Conservation (phyloP, 2,888 invertebrate genomes). For the Rhingia campestris region DNA sequence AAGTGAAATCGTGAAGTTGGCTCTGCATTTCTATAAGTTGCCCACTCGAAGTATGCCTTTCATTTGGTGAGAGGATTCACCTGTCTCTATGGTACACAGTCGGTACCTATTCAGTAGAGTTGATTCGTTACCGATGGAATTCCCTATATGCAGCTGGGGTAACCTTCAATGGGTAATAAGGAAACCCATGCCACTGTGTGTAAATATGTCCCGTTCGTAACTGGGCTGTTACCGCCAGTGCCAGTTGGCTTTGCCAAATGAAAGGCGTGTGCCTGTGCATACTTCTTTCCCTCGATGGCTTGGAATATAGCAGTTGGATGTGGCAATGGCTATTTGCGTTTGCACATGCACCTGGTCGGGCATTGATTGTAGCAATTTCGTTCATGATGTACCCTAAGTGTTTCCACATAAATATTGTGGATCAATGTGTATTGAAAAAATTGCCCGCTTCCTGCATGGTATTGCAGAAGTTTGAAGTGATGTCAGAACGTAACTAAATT, state of each 20-base stretch:
- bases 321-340: constrained; percentile 56
- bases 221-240: constrained; percentile 34
- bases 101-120: constrained; percentile 24
- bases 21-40: constrained; percentile 13
- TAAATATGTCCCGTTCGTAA: constrained; percentile 24
- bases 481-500: background rate
- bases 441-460: constrained; percentile 14
- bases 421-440: constrained; percentile 7
- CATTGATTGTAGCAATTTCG: constrained; percentile 46
- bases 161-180: constrained; percentile 34
- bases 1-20: constrained; percentile 58
- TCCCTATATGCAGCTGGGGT: constrained; percentile 49
- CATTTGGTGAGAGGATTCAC: constrained; percentile 51
- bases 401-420: constrained; percentile 20
- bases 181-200: constrained; percentile 7
- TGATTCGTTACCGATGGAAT: constrained; percentile 25
- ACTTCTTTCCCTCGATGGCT: background rate
- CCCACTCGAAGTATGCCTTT: constrained; percentile 7
- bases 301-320: constrained; percentile 6
- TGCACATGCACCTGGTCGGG: constrained; percentile 57
- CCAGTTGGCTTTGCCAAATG: constrained; percentile 58
- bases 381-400: constrained; percentile 9
- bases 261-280: constrained; percentile 42
- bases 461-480: background rate
- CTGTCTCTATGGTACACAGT: constrained; percentile 26